Evolutionary conservation across 1,140 invertebrate species (phyloP), one percentile per base, ranked within the genome.

Genomic region (Philaenus spumarius): DNA sequence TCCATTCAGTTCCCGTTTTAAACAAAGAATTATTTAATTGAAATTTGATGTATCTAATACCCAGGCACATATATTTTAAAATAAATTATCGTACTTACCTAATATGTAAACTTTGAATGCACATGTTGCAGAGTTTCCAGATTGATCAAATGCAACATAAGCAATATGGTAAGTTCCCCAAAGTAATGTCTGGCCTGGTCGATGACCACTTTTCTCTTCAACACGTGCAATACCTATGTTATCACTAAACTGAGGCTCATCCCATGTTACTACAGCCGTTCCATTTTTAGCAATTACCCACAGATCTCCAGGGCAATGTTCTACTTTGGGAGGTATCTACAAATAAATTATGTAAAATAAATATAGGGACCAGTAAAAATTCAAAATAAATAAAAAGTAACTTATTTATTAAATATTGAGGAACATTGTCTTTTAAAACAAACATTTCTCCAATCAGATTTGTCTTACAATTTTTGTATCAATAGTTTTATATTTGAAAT

Each of bases 91-190:
- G n/a, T n/a, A n/a, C n/a, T n/a, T 79, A 93, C 90, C 83, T 35
- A 95, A 70, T 15, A 97, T 82, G 57, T 94, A 94, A 55, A 98
- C 89, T 72, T 92, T 95, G 75, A 98, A 98, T 54, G 84, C 85
- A 71, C 96, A 98, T 15, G 84, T 86, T 1, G 91, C 95, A 22
- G 89, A 84, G 68, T 97, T 97, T 58, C 90, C 92, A 47, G 86
- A 86, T 50, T 85, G 86, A 77, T 98, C 95, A 58, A 86, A 88
- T 42, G 93, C 95, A 3, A 97, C 85, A 67, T 98, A 98, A 19
- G 91, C 90, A 50, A 98, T 90, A 52, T 91, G 86, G 68, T 97
- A 96, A 22, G 84, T 85, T 61, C 95, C 96, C 90, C 91, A 95
- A 1, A 92, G 77, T 7, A 97, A 79, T 3, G 91, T 93, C 70